Evolutionary conservation across 2,888 invertebrate genomes (phyloP).

Genomic region (Chrysomela aeneicollis): DNA sequence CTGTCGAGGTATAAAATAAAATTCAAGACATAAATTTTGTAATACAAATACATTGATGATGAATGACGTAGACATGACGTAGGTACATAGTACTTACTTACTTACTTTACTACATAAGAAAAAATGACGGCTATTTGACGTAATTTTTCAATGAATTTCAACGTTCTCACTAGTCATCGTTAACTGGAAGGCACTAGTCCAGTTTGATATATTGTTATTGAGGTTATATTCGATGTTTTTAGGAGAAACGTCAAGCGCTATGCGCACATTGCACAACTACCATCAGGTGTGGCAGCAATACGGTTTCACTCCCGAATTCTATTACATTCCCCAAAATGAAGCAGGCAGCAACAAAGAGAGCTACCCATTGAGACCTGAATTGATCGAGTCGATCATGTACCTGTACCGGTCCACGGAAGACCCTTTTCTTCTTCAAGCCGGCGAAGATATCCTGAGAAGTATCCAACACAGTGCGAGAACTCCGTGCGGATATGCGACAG

Average conservation of each 20-base stretch:
- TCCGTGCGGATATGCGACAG: slow-evolving; percentile 96
- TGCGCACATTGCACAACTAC: slow-evolving; percentile 94
- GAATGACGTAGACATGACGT: too few relatives aligned
- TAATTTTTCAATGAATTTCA: too few relatives aligned
- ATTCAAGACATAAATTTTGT: too few relatives aligned
- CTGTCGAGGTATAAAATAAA: too few relatives aligned
- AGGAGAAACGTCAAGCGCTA: slow-evolving; percentile 90
- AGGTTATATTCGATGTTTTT: slow-evolving; percentile 44
- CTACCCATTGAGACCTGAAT: slow-evolving; percentile 95
- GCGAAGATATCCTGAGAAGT: slow-evolving; percentile 91
- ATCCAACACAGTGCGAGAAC: slow-evolving; percentile 94
- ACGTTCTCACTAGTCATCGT: too few relatives aligned
- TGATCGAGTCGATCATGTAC: slow-evolving; percentile 97
- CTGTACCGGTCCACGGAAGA: slow-evolving; percentile 94
- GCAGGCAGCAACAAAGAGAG: slow-evolving; percentile 85
- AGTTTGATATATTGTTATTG: too few relatives aligned
- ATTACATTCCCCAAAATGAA: slow-evolving; percentile 90
- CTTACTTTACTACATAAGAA: too few relatives aligned
- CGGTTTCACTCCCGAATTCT: slow-evolving; percentile 98
- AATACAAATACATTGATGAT: too few relatives aligned
- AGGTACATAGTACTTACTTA: too few relatives aligned
- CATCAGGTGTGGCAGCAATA: slow-evolving; percentile 97
- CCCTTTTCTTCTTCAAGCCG: slow-evolving; percentile 89
- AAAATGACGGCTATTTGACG: too few relatives aligned
- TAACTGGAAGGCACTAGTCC: too few relatives aligned